Base-by-base conservation (phyloP, 2,113 vertebrate species). In the Coregonus clupeaformis region DNA sequence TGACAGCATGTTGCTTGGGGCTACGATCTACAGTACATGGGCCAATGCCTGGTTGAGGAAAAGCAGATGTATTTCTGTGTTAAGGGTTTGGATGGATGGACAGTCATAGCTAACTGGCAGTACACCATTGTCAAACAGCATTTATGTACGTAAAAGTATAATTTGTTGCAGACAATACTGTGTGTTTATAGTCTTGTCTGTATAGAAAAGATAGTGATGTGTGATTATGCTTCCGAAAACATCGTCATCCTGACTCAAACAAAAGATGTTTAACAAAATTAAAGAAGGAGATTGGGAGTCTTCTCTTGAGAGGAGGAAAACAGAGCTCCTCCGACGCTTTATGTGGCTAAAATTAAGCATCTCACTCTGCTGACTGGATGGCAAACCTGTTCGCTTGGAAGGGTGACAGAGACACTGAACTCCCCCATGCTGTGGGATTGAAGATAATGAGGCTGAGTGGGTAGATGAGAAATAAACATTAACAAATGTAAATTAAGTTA, bases 281-380 rank as follows among this genome's bases (percentile, higher is more conserved):
- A n/a, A n/a, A n/a, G n/a, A n/a, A n/a, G n/a, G n/a, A n/a, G n/a
- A n/a, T n/a, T n/a, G n/a, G n/a, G n/a, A n/a, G n/a, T n/a, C n/a
- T n/a, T n/a, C n/a, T n/a, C n/a, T n/a, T n/a, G n/a, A n/a, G n/a
- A n/a, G n/a, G n/a, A n/a, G n/a, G n/a, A n/a, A n/a, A n/a, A n/a
- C n/a, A n/a, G n/a, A 67, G 30, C 18, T n/a, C 69, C 36, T 12
- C 14, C 16, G 24, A 7, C 7, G 24, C 45, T 29, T 73, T 65
- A 65, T 36, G 60, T 63, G 32, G 16, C 27, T 65, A 52, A 73
- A 73, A 73, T 73, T 73, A 27, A 73, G 25, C 18, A 12, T 47
- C 30, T 12, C 36, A 64, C 32, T 72, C 71, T 64, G 49, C 12
- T 18, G 49, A 14, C 49, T 18, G 36, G 59, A n/a, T 71, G 9